These are phyloP conservation scores for Coecobrya sp. DNA, from an alignment of 2,888 invertebrate species.

Conservation along the genomic window DNA sequence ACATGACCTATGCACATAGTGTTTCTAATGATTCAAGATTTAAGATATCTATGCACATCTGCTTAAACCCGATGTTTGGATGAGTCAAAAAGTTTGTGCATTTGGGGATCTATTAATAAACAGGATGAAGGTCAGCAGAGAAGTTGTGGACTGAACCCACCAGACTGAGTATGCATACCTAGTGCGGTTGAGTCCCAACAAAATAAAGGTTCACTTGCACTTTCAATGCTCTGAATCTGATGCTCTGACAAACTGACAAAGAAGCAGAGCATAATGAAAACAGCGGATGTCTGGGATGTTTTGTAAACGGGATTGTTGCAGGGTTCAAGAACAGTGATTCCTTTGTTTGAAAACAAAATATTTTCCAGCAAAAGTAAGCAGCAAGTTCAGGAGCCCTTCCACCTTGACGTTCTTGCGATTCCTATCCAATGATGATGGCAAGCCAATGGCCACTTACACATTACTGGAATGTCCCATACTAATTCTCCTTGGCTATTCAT, in stretches of 20 bases:
- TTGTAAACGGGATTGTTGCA: not conserved
- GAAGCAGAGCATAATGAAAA: not conserved
- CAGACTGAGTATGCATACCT: not conserved
- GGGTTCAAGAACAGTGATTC: constrained; percentile 51
- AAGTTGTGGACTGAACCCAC: not conserved
- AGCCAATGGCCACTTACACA: constrained; percentile 45
- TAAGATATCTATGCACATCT: not conserved
- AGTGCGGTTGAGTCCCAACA: not conserved
- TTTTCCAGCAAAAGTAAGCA: not conserved
- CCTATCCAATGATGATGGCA: not conserved
- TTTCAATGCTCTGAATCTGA: constrained; percentile 9
- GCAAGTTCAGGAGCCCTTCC: constrained; percentile 47
- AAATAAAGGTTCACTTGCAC: constrained; percentile 14
- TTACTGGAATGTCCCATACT: not conserved
- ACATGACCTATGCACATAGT: too few species aligned
- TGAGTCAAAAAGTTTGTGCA: not conserved
- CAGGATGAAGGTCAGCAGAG: constrained; percentile 4
- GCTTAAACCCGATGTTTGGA: not conserved
- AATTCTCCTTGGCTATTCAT: too few species aligned
- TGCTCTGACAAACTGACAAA: not conserved
- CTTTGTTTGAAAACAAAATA: constrained; percentile 5
- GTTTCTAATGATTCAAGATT: not conserved
- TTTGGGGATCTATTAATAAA: not conserved
- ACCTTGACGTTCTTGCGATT: too few species aligned
- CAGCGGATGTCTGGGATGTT: not conserved